Base-by-base conservation (phyloP, 2,797 vertebrate genomes). In the Falco biarmicus region DNA sequence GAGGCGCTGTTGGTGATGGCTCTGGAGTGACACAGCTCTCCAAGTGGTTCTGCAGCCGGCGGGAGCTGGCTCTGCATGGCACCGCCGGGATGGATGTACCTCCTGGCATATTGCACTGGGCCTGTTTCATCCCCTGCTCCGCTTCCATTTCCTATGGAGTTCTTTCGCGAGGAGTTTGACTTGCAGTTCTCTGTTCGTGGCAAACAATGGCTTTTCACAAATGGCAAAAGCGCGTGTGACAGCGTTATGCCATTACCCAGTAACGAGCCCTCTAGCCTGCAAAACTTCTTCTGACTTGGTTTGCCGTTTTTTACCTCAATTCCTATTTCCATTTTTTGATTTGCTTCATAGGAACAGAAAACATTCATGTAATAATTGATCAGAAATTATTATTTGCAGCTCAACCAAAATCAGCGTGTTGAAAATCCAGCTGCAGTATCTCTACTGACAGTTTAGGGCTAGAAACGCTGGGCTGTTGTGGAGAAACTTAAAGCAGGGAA, bases 191-290 rank as follows among this genome's bases (percentile, higher is more conserved):
- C 24, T 51, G 22, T 53, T 80, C 9, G 13, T 32, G 50, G 51
- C 3, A 1, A 54, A 79, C 82, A 31, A 2, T 1, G 10, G 2
- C 28, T 89, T 84, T 91, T 77, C 56, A 48, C 43, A 47, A 61
- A 20, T 37, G 56, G 11, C n/a, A 56, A 25, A 56, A 25, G 5
- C 24, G 20, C 37, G 18, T 2, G 2, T 54, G 56, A 39, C 60
- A 32, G 22, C 2, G 1, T 37, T 47, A 24, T 39, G 48, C 34
- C 8, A 3, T 37, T 70, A 32, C 1, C 0, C 11, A 28, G 61
- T 7, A 20, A 81, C 47, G 51, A 84, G 37, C 21, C 43, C 8
- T n/a, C 24, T n/a, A 68, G 45, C 28, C 89, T 20, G 29, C 45
- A 77, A 90, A 87, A n/a, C 24, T 31, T 69, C 59, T 64, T n/a